Evolutionary conservation across 2,888 invertebrate species (phyloP), one percentile per base, ranked within the genome.

Genomic region (Xestia ashworthii): DNA sequence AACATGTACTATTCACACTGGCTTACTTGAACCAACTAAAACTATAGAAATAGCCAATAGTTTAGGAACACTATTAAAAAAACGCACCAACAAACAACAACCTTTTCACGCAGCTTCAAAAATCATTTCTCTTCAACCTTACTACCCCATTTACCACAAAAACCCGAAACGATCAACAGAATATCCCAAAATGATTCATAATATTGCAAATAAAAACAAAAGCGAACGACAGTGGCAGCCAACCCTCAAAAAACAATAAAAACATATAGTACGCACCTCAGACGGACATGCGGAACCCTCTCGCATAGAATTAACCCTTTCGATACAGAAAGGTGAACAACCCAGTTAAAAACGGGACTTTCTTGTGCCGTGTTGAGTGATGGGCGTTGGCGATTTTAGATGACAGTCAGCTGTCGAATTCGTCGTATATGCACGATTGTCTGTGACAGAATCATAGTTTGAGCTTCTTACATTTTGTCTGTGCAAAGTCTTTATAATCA

Each of bases 311-410:
- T 95, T 96, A 95, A 96, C 96, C 96, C 96, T 96, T 95, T 95
- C 93, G 93, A 93, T 94, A 92, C 89, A 88, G 91, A 91, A 94
- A 96, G 96, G 96, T 96, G 96, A 96, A 96, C 95, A 96, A 96
- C 96, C 96, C 95, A 91, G 92, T 91, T 93, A 91, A 93, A 94
- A 94, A 94, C 88, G 93, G 94, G 93, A 93, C 94, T 93, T 94
- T 91, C 93, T 92, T 92, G 88, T 87, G 80, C 82, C 72, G 80
- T 80, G 69, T 76, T 82, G 87, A 91, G 91, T 85, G 69, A 91
- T 48, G 74, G 83, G 87, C 86, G 79, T 74, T 2, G 80, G 92
- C 94, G 93, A 84, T 87, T 89, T 79, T 71, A 74, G 55, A 4
- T 32, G 32, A 46, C 58, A 22, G 3, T 19, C 25, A 62, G 53